Percentiles rank a stretch among this genome's conserved stretches.
Evolutionary conservation across 2,888 invertebrate species (phyloP).

Genomic region (Aporophyla nigra): DNA sequence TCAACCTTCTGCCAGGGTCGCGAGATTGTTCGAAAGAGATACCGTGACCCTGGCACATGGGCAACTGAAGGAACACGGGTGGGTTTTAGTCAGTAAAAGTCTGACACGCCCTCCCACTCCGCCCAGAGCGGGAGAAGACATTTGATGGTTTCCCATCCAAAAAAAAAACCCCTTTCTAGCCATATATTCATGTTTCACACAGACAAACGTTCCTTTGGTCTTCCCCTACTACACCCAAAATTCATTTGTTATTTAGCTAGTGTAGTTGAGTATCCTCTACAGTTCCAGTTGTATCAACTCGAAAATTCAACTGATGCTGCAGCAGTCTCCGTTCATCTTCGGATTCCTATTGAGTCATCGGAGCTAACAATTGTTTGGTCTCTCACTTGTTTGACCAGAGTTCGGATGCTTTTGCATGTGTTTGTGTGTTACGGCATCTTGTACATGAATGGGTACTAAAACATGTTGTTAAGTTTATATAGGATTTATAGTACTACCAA

Average conservation of each 20-base stretch:
- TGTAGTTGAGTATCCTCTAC: neutral
- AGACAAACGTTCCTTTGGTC: neutral
- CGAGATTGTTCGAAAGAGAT: too few relatives aligned
- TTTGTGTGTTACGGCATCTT: conserved; percentile 32
- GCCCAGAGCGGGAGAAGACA: too few relatives aligned
- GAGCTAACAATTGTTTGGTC: conserved; percentile 42
- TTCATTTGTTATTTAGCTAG: neutral
- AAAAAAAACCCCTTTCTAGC: too few relatives aligned
- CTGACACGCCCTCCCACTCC: too few relatives aligned
- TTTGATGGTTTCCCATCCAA: too few relatives aligned
- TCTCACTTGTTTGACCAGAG: conserved; percentile 41
- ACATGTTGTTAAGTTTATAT: conserved; percentile 24
- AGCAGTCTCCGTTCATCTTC: conserved; percentile 13
- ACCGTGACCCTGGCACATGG: too few relatives aligned
- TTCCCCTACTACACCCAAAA: neutral
- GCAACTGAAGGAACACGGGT: too few relatives aligned
- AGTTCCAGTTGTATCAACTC: conserved; percentile 1
- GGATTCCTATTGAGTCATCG: conserved; percentile 38
- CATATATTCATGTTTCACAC: neutral
- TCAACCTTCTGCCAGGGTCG: too few relatives aligned
- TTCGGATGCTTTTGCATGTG: conserved; percentile 32
- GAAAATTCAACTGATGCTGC: conserved; percentile 6
- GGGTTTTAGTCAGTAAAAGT: too few relatives aligned
- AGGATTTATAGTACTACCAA: neutral
- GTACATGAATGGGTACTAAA: conserved; percentile 18